These are phyloP conservation scores for Galaxea fascicularis DNA, from an alignment of 92 coral and sea anemone species.

Conservation along the genomic window DNA sequence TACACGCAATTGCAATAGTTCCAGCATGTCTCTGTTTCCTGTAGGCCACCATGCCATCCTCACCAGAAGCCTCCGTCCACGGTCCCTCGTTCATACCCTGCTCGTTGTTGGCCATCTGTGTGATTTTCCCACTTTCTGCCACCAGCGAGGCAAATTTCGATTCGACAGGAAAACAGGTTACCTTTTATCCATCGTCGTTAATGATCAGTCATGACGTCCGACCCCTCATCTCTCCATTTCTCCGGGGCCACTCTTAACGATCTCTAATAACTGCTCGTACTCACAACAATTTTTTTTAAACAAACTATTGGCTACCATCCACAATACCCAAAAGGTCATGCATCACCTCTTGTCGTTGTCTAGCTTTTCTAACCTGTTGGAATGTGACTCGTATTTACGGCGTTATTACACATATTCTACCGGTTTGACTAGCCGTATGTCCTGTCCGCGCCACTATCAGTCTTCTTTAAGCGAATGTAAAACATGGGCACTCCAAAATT, in stretches of 20 bases:
- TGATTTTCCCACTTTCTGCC: not conserved
- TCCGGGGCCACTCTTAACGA: not conserved
- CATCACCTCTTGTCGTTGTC: constrained; percentile 20
- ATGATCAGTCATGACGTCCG: constrained; percentile 20
- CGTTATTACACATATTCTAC: constrained; percentile 32
- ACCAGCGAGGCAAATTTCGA: not conserved
- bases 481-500: constrained; percentile 33
- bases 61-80: not conserved
- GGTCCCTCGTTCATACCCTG: not conserved
- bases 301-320: not conserved
- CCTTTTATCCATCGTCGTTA: constrained; percentile 37
- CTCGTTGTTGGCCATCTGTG: not conserved
- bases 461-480: constrained; percentile 5
- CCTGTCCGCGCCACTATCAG: constrained; percentile 34
- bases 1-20: not conserved
- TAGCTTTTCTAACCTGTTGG: constrained; percentile 40
- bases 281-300: constrained; percentile 2
- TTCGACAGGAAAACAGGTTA: not conserved
- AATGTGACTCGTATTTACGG: constrained; percentile 39
- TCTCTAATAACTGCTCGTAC: constrained; percentile 11
- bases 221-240: not conserved
- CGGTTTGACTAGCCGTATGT: constrained; percentile 18
- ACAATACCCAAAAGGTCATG: not conserved
- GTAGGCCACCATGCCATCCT: not conserved
- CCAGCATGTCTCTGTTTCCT: not conserved